Conservation (phyloP, 2,797 vertebrate species). For the Bradypus variegatus region DNA sequence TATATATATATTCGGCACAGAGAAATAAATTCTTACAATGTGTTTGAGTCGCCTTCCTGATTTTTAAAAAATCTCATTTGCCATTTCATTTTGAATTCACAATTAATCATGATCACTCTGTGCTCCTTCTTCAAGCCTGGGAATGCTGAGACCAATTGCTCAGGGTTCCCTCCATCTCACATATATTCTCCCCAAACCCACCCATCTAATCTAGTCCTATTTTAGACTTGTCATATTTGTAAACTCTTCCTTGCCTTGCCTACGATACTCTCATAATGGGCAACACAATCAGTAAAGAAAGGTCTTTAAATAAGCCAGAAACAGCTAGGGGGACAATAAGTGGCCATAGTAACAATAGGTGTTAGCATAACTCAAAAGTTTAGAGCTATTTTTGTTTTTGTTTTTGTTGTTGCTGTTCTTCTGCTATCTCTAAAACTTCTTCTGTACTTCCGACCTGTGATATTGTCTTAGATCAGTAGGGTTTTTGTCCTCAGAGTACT, state of each 20-base stretch:
- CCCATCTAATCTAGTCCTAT: background rate
- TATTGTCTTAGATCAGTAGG: background rate
- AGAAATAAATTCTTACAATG: background rate
- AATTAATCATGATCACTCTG: background rate
- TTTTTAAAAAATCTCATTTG: background rate
- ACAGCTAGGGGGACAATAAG: background rate
- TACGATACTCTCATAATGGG: background rate
- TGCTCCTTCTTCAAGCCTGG: background rate
- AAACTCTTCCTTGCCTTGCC: background rate
- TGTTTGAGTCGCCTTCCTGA: background rate
- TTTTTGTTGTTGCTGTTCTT: background rate
- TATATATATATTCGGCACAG: background rate
- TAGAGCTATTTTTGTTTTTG: too few species aligned
- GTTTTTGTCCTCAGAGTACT: background rate
- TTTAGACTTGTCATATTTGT: background rate
- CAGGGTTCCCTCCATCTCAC: background rate
- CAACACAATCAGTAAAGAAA: background rate
- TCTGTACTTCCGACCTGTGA: background rate
- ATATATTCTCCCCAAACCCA: background rate
- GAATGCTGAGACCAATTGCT: background rate
- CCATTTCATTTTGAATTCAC: background rate
- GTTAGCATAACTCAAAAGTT: background rate
- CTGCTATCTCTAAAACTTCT: background rate
- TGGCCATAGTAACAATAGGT: background rate
- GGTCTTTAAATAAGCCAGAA: background rate